Evolutionary conservation across 2,797 vertebrate genomes (phyloP).

Genomic region (Gymnoscopelus braueri): DNA sequence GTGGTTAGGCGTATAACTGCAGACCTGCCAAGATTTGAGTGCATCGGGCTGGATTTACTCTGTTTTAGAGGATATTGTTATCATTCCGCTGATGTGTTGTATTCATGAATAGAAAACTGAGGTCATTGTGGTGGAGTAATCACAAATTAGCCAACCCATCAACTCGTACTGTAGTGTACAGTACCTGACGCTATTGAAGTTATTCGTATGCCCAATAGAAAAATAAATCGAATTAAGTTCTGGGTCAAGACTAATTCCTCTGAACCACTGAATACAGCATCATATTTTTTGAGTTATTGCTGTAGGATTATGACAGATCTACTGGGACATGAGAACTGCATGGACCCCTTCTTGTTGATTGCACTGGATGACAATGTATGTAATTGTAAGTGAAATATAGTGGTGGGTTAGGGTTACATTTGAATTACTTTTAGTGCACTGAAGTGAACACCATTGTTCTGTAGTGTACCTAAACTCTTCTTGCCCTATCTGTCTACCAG

Average conservation of each 20-base stretch:
- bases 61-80: conserved; percentile 1
- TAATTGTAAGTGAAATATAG: neutral
- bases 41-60: conserved; percentile 16
- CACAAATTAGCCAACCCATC: neutral
- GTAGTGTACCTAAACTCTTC: conserved; percentile 8
- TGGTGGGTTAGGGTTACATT: neutral
- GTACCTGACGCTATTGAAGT: neutral
- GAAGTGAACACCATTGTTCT: neutral
- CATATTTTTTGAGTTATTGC: neutral
- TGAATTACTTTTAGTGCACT: neutral
- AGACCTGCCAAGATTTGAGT: conserved; percentile 2
- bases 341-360: neutral
- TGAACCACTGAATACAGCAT: conserved; percentile 2
- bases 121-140: neutral
- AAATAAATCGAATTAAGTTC: neutral
- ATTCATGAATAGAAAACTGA: neutral
- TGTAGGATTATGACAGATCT: neutral
- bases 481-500: conserved; percentile 42
- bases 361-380: neutral
- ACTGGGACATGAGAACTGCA: neutral
- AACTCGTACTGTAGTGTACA: neutral
- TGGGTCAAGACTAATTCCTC: conserved; percentile 4
- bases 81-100: conserved; percentile 1
- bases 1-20: conserved; percentile 9
- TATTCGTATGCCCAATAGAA: neutral